A percentile compares a stretch with the other conserved stretches of the same genome.
phyloP scores from a whole-genome alignment of 2,888 invertebrate genomes.

The Steinernema carpocapsae region DNA sequence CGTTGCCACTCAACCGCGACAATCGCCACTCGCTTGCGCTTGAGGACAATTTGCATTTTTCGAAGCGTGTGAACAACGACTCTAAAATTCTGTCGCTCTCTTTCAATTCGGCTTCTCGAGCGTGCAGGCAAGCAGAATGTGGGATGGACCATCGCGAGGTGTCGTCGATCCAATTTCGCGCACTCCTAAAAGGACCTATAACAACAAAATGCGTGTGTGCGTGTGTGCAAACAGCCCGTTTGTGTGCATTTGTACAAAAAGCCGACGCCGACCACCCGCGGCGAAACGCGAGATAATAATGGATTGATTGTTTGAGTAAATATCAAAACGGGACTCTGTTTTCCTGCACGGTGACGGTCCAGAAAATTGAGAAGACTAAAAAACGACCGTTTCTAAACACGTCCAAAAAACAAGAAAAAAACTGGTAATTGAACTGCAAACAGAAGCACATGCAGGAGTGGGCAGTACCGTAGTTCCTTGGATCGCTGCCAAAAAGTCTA shows the following conservation, averaged over 20 bases:
- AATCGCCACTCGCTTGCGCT: neutral
- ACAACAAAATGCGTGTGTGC: neutral
- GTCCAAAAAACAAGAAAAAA: too few species aligned
- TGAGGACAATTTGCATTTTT: slow-evolving; percentile 11
- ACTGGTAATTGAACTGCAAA: neutral
- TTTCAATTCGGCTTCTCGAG: too few species aligned
- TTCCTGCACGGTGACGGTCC: too few species aligned
- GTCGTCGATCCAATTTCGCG: slow-evolving; percentile 20
- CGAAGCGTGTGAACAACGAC: too few species aligned
- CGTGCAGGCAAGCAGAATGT: too few species aligned
- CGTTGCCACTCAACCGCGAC: slow-evolving; percentile 27
- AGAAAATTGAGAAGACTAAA: too few species aligned
- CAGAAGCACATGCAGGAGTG: too few species aligned
- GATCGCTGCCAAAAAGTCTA: neutral
- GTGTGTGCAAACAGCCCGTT: neutral
- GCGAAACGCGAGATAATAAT: slow-evolving; percentile 16
- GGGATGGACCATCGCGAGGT: too few species aligned
- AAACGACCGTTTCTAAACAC: too few species aligned
- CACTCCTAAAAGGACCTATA: neutral
- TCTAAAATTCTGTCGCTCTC: too few species aligned
- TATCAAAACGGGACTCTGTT: neutral
- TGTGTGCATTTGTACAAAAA: neutral
- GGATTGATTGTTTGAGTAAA: slow-evolving; percentile 27
- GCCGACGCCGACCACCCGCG: slow-evolving; percentile 12
- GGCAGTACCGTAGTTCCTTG: neutral